Evolutionary conservation across 1,140 invertebrate genomes (phyloP).

Genomic region (Zaprionus ornatus): DNA sequence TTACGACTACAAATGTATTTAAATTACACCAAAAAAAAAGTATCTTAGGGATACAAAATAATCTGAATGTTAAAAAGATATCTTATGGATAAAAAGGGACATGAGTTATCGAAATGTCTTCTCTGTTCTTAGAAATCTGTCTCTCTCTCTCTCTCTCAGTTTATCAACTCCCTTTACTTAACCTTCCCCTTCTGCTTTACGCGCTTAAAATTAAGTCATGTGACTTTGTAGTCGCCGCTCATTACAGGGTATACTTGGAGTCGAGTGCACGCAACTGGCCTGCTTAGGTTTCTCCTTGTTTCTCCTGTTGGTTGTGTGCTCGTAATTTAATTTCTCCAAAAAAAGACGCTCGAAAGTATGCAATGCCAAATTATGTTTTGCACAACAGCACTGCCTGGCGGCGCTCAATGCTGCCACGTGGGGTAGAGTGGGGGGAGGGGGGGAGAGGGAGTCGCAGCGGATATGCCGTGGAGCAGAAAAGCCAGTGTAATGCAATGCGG

Average conservation of each 20-base stretch:
- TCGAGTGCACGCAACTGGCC: background rate
- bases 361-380: slow-evolving; percentile 74
- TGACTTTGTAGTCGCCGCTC: no score
- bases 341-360: slow-evolving; percentile 63
- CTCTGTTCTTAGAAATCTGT: no score
- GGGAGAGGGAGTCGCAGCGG: background rate
- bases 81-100: no score
- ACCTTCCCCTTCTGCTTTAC: no score
- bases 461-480: slow-evolving; percentile 11
- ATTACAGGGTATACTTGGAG: slow-evolving; percentile 17
- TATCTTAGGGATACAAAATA: no score
- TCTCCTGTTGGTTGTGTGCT: slow-evolving; percentile 37
- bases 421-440: background rate
- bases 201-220: no score
- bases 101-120: no score
- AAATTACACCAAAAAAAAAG: background rate
- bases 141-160: background rate
- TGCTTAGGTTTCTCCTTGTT: background rate
- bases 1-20: no score
- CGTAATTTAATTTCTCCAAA: slow-evolving; percentile 70
- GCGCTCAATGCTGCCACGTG: background rate
- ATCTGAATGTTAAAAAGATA: no score
- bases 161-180: no score
- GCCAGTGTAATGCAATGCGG: slow-evolving; percentile 12
- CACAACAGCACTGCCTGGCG: slow-evolving; percentile 1